Base-by-base conservation (phyloP, 1,140 invertebrate species). In the Drosophila kurseongensis region DNA sequence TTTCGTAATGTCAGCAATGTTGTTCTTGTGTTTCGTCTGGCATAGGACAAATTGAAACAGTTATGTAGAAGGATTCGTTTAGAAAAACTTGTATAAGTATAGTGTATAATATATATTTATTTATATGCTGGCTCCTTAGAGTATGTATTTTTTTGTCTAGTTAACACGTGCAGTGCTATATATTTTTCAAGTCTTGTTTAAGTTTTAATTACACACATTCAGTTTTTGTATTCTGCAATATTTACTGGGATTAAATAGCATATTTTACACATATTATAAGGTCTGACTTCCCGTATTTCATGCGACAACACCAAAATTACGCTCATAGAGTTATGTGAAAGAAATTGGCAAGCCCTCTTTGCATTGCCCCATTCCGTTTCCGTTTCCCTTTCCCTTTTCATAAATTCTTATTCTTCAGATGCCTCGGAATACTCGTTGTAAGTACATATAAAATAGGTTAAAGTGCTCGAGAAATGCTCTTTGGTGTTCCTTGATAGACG, bases 361-460 rank as follows among this genome's bases (percentile, higher is more conserved):
- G 40, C 38, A 7, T 32, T 32, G 29, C 32, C 65, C 23, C n/a
- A 18, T 18, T 18, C 18, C 18, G 18, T 4, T 23, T 23, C 23
- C 23, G 23, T 23, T 23, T 4, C 23, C 14, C 18, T 61, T 14
- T 47, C 54, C 27, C 29, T 7, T 12, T 14, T 23, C 57, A 58
- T 52, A 44, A 52, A 54, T 38, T 66, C 44, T 57, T 66, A 67
- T 57, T 35, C 40, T 68, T 29, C 10, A 47, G 8, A 27, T 59
- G 44, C 45, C 40, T 32, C 16, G 62, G 9, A 58, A 41, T 63
- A 44, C 72, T 82, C 80, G 80, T 75, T 82, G 79, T 81, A 83
- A 72, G 69, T 61, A 42, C 58, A 82, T 74, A 78, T 51, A 78
- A 69, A 69, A 55, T 68, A 55, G 48, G 47, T 18, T 38, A 18